Evolutionary conservation across 2,888 invertebrate species (phyloP), one percentile per base, ranked within the genome.

Genomic region (Epinotia ramella): DNA sequence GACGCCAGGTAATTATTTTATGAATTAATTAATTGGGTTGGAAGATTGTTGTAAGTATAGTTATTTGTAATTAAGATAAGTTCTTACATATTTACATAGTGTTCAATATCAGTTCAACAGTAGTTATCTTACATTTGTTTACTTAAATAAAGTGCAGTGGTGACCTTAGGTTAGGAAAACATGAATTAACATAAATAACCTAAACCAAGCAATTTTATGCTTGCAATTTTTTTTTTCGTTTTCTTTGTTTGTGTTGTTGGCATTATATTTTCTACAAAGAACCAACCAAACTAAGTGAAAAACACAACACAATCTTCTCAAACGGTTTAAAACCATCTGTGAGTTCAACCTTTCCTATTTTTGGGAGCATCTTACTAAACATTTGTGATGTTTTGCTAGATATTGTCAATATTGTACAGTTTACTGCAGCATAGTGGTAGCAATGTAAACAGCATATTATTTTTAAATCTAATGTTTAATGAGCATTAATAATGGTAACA

Each of bases 1-100:
- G 12, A 73, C 11, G 49, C 33, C 49, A 66, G 66, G 73, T 73
- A 60, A 59, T 59, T 69, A 60, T 44, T 6, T 20, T 9, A 12
- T 16, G 3, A 53, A 66, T 5, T 49, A 53, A 53, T 66, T 66
- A 28, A 69, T 60, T 69, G 6, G 9, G 11, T 46, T 24, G 5
- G 24, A 13, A n/a, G 9, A 20, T 68, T 44, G 28, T 24, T 69
- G 60, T 44, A n/a, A n/a, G n/a, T n/a, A 46, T 59, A 59, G 11
- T 24, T 28, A 33, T 9, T 62, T 33, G 33, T 33, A 33, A 62
- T 33, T 60, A 6, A 13, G 28, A 60, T 28, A 53, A 53, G 24
- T 60, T 13, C 4, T 68, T 67, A 57, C n/a, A 56, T 13, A 44
- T 68, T 57, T 44, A 57, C 16, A 68, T 1, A 24, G n/a, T 20